Evolutionary conservation across 2,797 vertebrate genomes (phyloP).

Genomic region (Eidolon dupreanum): DNA sequence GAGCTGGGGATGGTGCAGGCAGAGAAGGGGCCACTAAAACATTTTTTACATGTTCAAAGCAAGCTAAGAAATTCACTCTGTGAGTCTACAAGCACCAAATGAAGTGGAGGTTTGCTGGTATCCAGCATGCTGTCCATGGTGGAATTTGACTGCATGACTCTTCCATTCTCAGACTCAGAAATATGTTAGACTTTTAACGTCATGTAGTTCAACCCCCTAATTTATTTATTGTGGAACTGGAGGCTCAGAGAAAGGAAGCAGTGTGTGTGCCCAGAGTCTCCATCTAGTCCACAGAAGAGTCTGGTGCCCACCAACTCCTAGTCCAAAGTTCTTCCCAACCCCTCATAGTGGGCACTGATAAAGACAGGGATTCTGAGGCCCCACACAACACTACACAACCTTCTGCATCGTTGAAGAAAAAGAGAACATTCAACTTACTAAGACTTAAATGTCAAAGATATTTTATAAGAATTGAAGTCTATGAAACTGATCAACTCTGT

Average conservation of each 20-base stretch:
- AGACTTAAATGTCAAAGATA: conserved; percentile 37
- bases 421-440: not conserved
- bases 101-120: conserved; percentile 38
- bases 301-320: not conserved
- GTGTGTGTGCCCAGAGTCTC: not conserved
- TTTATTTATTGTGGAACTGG: conserved; percentile 30
- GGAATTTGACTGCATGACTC: not conserved
- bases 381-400: not conserved
- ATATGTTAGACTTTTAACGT: not conserved
- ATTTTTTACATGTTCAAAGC: not conserved
- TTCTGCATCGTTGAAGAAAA: not conserved
- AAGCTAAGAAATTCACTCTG: conserved; percentile 41
- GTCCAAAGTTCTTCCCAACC: not conserved
- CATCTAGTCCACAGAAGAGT: not conserved
- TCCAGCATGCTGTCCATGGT: not conserved
- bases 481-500: conserved; percentile 38
- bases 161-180: conserved; percentile 50
- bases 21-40: conserved; percentile 6
- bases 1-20: not conserved
- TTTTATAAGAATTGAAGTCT: conserved; percentile 15
- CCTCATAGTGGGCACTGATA: not conserved
- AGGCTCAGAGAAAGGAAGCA: not conserved
- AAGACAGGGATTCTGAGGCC: not conserved
- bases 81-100: not conserved
- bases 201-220: not conserved